These are phyloP conservation scores for Lonchura striata DNA, from an alignment of 2,113 vertebrate genomes.

Conservation along the genomic window DNA sequence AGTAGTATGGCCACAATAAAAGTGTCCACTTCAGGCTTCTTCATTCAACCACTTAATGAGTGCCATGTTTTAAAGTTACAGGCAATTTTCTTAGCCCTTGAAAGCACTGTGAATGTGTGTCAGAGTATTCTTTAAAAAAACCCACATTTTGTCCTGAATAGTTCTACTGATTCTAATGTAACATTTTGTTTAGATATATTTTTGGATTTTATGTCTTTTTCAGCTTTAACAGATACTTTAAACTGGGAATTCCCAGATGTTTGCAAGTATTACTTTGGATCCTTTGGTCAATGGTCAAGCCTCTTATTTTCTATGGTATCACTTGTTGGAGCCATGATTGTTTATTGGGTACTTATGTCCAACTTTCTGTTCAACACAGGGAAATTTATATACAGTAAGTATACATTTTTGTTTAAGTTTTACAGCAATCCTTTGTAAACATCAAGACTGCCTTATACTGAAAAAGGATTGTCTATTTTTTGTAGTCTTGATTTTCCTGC, in stretches of 20 bases:
- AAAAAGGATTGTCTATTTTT: not conserved
- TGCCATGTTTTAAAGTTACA: not conserved
- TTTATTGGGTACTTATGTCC: slow-evolving; percentile 99
- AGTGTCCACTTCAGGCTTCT: not conserved
- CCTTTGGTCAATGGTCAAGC: slow-evolving; percentile 92
- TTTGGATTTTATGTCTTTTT: not conserved
- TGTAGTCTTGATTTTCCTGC: not conserved
- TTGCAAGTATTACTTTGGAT: slow-evolving; percentile 92
- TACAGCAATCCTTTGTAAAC: not conserved
- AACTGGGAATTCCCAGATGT: slow-evolving; percentile 97
- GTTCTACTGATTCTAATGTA: not conserved
- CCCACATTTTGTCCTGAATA: not conserved
- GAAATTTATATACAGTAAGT: slow-evolving; percentile 95
- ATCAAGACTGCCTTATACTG: not conserved
- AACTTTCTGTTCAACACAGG: slow-evolving; percentile 97
- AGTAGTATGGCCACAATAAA: not conserved
- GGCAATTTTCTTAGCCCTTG: not conserved
- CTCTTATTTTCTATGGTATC: slow-evolving; percentile 94
- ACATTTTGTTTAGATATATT: not conserved
- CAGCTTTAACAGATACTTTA: slow-evolving; percentile 83
- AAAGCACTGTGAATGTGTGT: not conserved
- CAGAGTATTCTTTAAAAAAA: not conserved
- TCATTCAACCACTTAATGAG: not conserved
- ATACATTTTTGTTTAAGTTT: not conserved
- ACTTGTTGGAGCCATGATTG: slow-evolving; percentile 93